These are phyloP conservation scores for Cryptocephalus primarius DNA, from an alignment of 2,888 invertebrate genomes.

Conservation along the genomic window DNA sequence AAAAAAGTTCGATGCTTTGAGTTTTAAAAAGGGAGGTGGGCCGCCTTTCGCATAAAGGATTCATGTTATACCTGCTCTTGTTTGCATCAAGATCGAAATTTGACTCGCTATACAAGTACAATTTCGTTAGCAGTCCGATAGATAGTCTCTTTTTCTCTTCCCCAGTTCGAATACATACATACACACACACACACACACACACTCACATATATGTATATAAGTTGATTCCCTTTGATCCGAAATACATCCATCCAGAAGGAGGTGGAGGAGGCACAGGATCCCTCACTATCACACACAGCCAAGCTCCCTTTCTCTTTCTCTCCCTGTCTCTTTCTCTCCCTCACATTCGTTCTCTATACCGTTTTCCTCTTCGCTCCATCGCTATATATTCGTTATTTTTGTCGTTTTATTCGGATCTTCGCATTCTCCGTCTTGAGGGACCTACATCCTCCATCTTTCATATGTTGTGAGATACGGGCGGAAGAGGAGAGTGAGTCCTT, in stretches of 20 bases:
- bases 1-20: background rate
- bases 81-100: constrained; percentile 14
- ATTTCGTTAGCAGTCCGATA: constrained; percentile 18
- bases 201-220: background rate
- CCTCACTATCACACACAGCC: no score
- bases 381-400: constrained; percentile 31
- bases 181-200: constrained; percentile 8
- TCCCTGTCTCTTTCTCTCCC: no score
- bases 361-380: constrained; percentile 10
- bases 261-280: no score
- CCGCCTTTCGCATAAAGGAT: constrained; percentile 17
- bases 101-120: constrained; percentile 15
- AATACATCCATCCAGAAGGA: background rate
- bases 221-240: constrained; percentile 2
- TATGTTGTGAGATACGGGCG: constrained; percentile 26
- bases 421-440: constrained; percentile 34
- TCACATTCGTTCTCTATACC: no score
- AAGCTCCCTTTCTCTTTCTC: no score
- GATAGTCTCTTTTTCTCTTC: constrained; percentile 19
- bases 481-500: constrained; percentile 6
- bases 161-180: constrained; percentile 8
- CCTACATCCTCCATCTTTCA: constrained; percentile 28
- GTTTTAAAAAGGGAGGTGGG: background rate
- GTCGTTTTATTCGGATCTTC: constrained; percentile 22
- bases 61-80: constrained; percentile 19